A percentile compares a stretch with the other conserved stretches of the same genome.
These are phyloP conservation scores for Halocaridina rubra DNA, from an alignment of 2,888 invertebrate genomes.

Conservation along the genomic window DNA sequence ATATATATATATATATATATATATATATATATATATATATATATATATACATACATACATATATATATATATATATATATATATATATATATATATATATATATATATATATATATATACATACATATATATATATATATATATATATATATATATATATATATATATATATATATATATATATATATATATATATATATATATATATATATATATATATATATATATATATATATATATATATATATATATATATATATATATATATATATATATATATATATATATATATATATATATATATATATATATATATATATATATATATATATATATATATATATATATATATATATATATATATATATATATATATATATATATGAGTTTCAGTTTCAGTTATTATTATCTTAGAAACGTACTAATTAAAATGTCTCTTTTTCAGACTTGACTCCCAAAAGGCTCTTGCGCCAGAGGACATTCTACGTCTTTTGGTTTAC, in stretches of 20 bases:
- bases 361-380: not conserved
- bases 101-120: not conserved
- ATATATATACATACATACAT: not conserved
- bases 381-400: not conserved
- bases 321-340: not conserved
- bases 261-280: not conserved
- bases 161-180: not conserved
- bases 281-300: not conserved
- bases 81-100: not conserved
- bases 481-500: constrained; percentile 68
- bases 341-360: not conserved
- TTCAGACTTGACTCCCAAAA: constrained; percentile 56
- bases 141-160: not conserved
- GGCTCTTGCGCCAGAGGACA: constrained; percentile 65
- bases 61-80: not conserved
- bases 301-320: not conserved
- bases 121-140: not conserved
- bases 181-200: constrained; percentile 8
- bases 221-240: constrained; percentile 8
- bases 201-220: constrained; percentile 8
- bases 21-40: not conserved
- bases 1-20: not conserved
- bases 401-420: not conserved
- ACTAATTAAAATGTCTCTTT: not conserved
- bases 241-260: not conserved